phyloP scores from a whole-genome alignment of 2,888 invertebrate species.

The Capitulum mitella region DNA sequence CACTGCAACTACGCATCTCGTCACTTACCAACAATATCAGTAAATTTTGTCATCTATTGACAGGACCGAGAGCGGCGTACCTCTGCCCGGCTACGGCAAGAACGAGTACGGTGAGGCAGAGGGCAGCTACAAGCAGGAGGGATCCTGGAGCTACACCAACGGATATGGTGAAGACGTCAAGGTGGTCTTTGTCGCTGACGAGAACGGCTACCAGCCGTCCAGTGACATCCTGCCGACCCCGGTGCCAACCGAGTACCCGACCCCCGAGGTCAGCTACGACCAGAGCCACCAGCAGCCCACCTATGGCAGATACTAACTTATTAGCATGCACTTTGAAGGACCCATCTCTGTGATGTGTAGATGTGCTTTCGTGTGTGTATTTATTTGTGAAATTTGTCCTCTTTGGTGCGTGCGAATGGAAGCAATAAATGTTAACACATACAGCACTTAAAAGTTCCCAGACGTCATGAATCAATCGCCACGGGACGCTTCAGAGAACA shows the following conservation, averaged over 20 bases:
- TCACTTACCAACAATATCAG: too few species aligned
- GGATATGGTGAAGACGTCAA: neutral
- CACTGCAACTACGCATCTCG: too few species aligned
- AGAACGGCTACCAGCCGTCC: slow-evolving; percentile 16
- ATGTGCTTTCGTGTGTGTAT: too few species aligned
- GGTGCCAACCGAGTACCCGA: slow-evolving; percentile 5
- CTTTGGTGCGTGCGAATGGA: too few species aligned
- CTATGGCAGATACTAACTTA: neutral
- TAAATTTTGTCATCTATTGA: neutral
- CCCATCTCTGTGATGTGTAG: too few species aligned
- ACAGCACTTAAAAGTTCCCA: too few species aligned
- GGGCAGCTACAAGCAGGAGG: neutral
- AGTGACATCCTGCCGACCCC: neutral
- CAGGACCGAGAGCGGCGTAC: neutral
- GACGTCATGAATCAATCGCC: too few species aligned
- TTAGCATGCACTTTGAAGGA: too few species aligned
- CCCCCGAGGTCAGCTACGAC: slow-evolving; percentile 1
- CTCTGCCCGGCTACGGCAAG: slow-evolving; percentile 11
- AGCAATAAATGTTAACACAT: too few species aligned
- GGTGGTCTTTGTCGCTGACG: neutral
- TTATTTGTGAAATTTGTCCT: too few species aligned
- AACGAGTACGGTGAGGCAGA: neutral
- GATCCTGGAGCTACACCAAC: slow-evolving; percentile 10
- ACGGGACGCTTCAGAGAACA: too few species aligned
- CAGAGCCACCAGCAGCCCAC: neutral